Base-by-base conservation (phyloP, 2,888 invertebrate genomes). In the Ganaspis brasiliensis region DNA sequence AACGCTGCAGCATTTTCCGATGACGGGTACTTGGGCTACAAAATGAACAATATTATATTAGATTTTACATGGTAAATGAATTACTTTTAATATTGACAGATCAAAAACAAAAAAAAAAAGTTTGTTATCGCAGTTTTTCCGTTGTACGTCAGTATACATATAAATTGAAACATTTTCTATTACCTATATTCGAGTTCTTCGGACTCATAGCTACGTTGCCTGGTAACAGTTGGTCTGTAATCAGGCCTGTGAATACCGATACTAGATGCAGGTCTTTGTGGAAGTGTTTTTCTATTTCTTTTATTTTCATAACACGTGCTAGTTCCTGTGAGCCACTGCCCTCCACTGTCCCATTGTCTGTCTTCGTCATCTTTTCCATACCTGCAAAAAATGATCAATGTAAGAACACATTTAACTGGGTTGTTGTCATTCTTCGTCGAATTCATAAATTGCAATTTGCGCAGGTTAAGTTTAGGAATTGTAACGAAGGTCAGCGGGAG, bases 291-390 rank as follows among this genome's bases (percentile, higher is more conserved):
- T 79, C 88, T 86, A 79, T 90, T 91, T 75, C 88, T 84, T 81
- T 90, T 90, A 81, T 90, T 91, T 84, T 90, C 89, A 74, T 89
- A 87, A 80, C 87, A 85, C 72, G 86, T 90, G 76, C 85, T 90
- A 76, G 87, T 83, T 59, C 84, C 86, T 37, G 84, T 75, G 55
- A 87, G 85, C 87, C 89, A 91, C 79, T 91, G 93, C 91, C 95
- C 95, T 87, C 95, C 95, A 57, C 95, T 94, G 86, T 95, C 95
- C 95, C 95, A 96, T 86, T 95, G 95, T 10, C 95, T 92, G 84
- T 95, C 94, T 87, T 95, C 95, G 77, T 95, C 95, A 79, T 94
- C 93, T 86, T 93, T 93, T 57, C 93, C 94, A 86, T 94, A 94
- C 78, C 94, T 92, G 80, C 45, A 31, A 26, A 70, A 26, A 59